Conservation (phyloP, 2,888 invertebrate genomes). For the Oscheius sp. region DNA sequence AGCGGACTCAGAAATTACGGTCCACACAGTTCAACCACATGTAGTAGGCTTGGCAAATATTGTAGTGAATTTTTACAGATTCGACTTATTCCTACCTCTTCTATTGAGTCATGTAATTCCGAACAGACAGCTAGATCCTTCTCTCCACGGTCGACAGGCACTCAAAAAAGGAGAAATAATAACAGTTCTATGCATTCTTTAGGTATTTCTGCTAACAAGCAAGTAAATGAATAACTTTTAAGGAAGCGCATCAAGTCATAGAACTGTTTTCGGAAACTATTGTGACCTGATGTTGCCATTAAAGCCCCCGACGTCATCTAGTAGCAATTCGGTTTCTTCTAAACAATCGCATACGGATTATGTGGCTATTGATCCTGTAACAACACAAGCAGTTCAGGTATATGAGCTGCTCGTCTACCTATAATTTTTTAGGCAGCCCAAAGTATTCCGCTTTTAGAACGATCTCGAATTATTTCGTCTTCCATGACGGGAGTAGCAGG, state of each 20-base stretch:
- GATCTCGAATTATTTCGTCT: conserved; percentile 15
- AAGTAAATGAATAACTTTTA: not conserved
- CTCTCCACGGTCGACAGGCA: conserved; percentile 10
- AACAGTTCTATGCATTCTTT: conserved; percentile 5
- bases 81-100: conserved; percentile 41
- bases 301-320: conserved; percentile 10
- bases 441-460: not conserved
- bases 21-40: not conserved
- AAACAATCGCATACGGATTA: conserved; percentile 4
- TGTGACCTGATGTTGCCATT: conserved; percentile 11
- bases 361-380: conserved; percentile 20
- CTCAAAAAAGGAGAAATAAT: not conserved
- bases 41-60: not conserved
- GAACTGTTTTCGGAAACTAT: conserved; percentile 20
- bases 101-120: conserved; percentile 48
- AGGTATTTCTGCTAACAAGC: not conserved
- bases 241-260: conserved; percentile 22
- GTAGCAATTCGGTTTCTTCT: conserved; percentile 18
- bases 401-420: not conserved
- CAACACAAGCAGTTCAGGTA: conserved; percentile 25
- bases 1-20: not conserved
- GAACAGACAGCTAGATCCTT: conserved; percentile 42
- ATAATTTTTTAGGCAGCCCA: too few relatives aligned
- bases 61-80: conserved; percentile 33
- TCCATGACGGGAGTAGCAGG: conserved; percentile 18